Percentiles rank a stretch among this genome's conserved stretches.
Conservation (phyloP, 2,888 invertebrate species). For the Crematogaster levior region DNA sequence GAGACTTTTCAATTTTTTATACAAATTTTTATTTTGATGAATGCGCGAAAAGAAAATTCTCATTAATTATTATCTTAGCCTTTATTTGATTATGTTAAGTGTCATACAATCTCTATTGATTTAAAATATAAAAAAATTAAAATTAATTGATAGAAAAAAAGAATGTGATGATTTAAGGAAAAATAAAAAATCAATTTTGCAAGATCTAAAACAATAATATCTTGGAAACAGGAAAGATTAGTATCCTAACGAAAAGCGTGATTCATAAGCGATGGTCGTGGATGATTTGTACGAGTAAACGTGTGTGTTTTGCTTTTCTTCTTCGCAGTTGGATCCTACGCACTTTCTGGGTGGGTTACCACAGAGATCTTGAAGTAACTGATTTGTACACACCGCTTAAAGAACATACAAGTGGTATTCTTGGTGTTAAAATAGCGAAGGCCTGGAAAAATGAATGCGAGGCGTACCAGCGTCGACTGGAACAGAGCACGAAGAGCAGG, state of each 20-base stretch:
- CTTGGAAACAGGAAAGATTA: not conserved
- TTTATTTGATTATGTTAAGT: not conserved
- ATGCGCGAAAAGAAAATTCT: not conserved
- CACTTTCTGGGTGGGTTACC: constrained; percentile 90
- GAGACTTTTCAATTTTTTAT: not conserved
- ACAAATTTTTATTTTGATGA: not conserved
- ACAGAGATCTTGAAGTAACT: constrained; percentile 88
- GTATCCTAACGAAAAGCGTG: not conserved
- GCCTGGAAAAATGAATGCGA: constrained; percentile 88
- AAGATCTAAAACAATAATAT: not conserved
- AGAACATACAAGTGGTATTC: constrained; percentile 89
- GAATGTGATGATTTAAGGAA: not conserved
- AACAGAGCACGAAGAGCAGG: constrained; percentile 42
- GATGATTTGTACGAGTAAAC: constrained; percentile 10
- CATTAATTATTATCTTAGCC: not conserved
- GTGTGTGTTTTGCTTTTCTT: constrained; percentile 52
- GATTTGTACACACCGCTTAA: constrained; percentile 90
- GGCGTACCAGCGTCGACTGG: constrained; percentile 56
- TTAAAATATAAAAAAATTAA: not conserved
- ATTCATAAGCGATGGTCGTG: no score
- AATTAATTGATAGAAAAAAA: not conserved
- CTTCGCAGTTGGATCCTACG: constrained; percentile 90
- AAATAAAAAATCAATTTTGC: not conserved
- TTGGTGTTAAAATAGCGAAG: constrained; percentile 89
- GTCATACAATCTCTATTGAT: no score